These are phyloP conservation scores for Agrochola circellaris DNA, from an alignment of 2,888 invertebrate species.

Conservation along the genomic window DNA sequence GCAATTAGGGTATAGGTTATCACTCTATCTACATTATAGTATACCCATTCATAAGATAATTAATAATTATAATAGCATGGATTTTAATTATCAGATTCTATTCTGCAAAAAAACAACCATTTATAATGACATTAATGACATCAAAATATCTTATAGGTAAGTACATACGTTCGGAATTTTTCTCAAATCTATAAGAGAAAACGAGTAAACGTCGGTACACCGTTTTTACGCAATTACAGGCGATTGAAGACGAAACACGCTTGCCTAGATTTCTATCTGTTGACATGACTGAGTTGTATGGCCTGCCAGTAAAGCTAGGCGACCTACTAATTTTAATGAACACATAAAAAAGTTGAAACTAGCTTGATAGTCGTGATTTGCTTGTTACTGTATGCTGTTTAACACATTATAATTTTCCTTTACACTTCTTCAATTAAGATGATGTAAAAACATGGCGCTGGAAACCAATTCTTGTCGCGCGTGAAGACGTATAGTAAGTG, in stretches of 20 bases:
- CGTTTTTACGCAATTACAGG: constrained; percentile 61
- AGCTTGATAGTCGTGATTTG: constrained; percentile 37
- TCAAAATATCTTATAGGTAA: constrained; percentile 13
- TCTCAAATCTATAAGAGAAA: constrained; percentile 50
- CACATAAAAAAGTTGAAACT: constrained; percentile 40
- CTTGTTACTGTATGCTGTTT: constrained; percentile 32
- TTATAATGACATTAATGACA: constrained; percentile 15
- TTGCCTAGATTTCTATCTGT: constrained; percentile 64
- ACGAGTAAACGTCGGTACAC: constrained; percentile 23
- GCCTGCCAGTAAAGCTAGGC: constrained; percentile 20
- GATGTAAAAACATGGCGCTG: constrained; percentile 35
- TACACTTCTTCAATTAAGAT: constrained; percentile 41
- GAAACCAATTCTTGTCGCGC: constrained; percentile 33
- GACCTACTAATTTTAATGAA: constrained; percentile 44
- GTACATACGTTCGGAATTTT: constrained; percentile 29
- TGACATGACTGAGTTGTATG: constrained; percentile 45
- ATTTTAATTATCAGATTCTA: not conserved
- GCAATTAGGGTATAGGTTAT: no score
- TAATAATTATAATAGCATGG: not conserved
- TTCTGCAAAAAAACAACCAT: not conserved
- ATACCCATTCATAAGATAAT: not conserved
- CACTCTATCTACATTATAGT: no score
- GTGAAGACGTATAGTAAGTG: constrained; percentile 13
- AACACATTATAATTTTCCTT: constrained; percentile 43
- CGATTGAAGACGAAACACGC: constrained; percentile 60